Evolutionary conservation across 2,888 invertebrate genomes (phyloP).

Genomic region (Formica aserva): DNA sequence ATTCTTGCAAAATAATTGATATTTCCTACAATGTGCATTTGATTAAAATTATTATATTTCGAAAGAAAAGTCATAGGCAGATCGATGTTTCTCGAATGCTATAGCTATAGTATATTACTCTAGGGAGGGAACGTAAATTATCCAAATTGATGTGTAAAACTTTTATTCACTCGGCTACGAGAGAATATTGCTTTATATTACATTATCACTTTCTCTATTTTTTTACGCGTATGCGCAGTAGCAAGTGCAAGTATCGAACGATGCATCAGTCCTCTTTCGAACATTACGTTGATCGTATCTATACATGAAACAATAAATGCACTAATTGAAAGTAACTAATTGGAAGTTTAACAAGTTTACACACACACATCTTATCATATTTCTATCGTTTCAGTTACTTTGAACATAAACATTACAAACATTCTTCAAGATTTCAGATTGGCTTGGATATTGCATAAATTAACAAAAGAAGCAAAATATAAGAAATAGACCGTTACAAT

Average conservation of each 20-base stretch:
- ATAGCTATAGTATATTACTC: not conserved
- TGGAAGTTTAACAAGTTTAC: not conserved
- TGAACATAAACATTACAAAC: not conserved
- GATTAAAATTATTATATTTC: not conserved
- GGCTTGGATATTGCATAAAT: not conserved
- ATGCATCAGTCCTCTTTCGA: not conserved
- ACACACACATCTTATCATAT: not conserved
- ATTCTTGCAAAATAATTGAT: not conserved
- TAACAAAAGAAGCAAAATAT: not conserved
- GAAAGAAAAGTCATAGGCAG: not conserved
- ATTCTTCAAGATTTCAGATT: not conserved
- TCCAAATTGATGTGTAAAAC: not conserved
- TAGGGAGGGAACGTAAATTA: not conserved
- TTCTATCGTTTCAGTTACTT: not conserved
- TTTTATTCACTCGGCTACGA: not conserved
- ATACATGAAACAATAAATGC: not conserved
- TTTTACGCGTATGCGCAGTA: constrained; percentile 11
- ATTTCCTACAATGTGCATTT: not conserved
- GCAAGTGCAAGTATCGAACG: not conserved
- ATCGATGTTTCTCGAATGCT: not conserved
- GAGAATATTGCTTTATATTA: not conserved
- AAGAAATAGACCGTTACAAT: not conserved
- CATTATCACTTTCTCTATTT: not conserved
- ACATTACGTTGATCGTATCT: not conserved
- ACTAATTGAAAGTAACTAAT: not conserved